A percentile compares a stretch with the other conserved stretches of the same genome.
These are phyloP conservation scores for Suncus etruscus DNA, from an alignment of 2,113 vertebrate genomes.

Conservation along the genomic window DNA sequence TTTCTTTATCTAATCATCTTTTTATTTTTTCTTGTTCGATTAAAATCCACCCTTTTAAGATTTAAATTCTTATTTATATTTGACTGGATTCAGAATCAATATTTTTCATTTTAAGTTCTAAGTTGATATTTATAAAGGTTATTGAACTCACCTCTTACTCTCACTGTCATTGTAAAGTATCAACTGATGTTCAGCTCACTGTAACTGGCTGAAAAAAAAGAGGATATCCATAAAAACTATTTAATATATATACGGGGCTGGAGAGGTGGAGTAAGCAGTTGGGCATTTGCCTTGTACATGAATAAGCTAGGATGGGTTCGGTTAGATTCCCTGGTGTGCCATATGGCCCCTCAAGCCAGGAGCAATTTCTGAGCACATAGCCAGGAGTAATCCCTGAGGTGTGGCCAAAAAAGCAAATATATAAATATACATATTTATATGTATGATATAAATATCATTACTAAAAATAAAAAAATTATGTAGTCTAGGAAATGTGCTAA, in stretches of 20 bases:
- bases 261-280: no score
- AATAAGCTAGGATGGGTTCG: no score
- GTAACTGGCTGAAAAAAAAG: not conserved
- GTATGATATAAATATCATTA: no score
- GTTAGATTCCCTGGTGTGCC: no score
- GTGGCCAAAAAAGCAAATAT: no score
- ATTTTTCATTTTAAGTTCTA: not conserved
- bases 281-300: no score
- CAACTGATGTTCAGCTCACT: not conserved
- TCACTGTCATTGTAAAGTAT: not conserved
- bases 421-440: no score
- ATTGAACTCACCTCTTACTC: not conserved
- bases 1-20: not conserved
- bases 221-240: not conserved
- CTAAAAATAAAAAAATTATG: not conserved
- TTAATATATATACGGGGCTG: not conserved
- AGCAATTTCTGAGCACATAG: no score
- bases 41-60: not conserved
- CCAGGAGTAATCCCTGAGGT: no score
- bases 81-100: not conserved
- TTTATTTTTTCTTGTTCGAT: no score
- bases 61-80: slow-evolving; percentile 9
- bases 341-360: no score
- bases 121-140: slow-evolving; percentile 4
- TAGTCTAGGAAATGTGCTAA: not conserved